Base-by-base conservation (phyloP, 2,113 vertebrate species). In the Apeltes quadracus region DNA sequence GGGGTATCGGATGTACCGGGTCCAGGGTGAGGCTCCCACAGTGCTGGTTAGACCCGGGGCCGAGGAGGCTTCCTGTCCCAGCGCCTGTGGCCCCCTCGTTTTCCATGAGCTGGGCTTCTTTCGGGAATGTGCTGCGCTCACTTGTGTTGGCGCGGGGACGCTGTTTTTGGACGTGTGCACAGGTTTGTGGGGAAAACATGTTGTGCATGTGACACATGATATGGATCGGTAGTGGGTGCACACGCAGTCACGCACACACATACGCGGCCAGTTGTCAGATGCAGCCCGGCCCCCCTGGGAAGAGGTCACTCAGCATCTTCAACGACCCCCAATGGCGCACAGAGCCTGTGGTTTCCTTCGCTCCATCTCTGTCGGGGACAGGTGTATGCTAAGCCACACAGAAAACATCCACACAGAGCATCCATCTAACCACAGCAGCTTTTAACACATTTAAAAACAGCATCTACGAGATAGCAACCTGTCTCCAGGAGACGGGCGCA, bases 371-470 rank as follows among this genome's bases (percentile, higher is more conserved):
- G 77, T 85, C 77, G 82, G 78, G 50, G 82, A 90, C 90, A 93
- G 86, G 90, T 91, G 91, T 77, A 78, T 44, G 56, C 69, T 82
- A 82, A 87, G 81, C 76, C 75, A 71, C 43, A 38, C 76, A 81
- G 69, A 87, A 84, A 81, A 79, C 74, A 64, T 55, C 75, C 74
- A 78, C 70, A 76, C 73, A 69, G 63, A 73, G 73, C 72, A 87
- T 87, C 82, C 79, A 79, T 87, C 83, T 72, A 75, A 80, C 78
- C 77, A 62, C 77, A 80, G 71, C 79, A 76, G 89, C 81, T 91
- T 90, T 92, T 87, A 92, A 85, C 85, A 87, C 79, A 53, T 91
- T 90, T 88, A 89, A 87, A 90, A 90, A 87, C 81, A 83, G 74
- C 76, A 85, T 85, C 86, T 87, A 76, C 78, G 79, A 87, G 80